Base-by-base conservation (phyloP, 2,113 vertebrate genomes). In the Enhydra lutris region DNA sequence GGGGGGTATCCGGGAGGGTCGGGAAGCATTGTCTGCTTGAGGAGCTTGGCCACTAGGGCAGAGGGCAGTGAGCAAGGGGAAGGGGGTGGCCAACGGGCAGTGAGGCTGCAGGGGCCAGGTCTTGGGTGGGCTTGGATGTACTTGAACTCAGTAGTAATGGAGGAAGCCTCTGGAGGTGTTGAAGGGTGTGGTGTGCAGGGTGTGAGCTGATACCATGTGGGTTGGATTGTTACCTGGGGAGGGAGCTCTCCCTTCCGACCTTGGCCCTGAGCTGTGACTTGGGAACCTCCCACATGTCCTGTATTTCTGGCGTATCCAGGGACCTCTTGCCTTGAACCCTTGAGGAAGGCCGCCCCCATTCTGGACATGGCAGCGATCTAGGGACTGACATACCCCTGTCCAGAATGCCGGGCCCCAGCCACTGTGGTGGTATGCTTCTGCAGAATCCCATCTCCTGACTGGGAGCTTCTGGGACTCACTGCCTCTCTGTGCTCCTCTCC, bases 11-110 rank as follows among this genome's bases (percentile, higher is more conserved):
- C 15, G 76, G 63, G 29, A 39, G n/a, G 11, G 23, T 14, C 7
- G 0, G 1, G 23, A 73, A 18, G n/a, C 4, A 1, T 7, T 20
- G 26, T 9, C 47, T 59, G 42, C 12, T 42, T n/a, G 59, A 8
- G 59, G 76, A 80, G 74, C 21, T 76, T 24, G 26, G 26, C 24
- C 26, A 9, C 74, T 45, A 7, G 42, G 42, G 15, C 7, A 13
- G 36, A 50, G 24, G 26, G 26, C 14, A 29, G 39, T 13, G 17
- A 45, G 31, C 50, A 11, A 4, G 5, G 7, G 21, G 2, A 10
- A n/a, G 15, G 13, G 6, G 31, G 7, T 1, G n/a, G 42, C n/a
- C 57, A 34, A 2, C 13, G 0, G 3, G 39, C 57, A 15, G 39
- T 1, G 26, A 57, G 20, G 69, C 11, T 31, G 20, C 34, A n/a